Conservation (phyloP, 2,113 vertebrate species). For the Anhinga rufa region DNA sequence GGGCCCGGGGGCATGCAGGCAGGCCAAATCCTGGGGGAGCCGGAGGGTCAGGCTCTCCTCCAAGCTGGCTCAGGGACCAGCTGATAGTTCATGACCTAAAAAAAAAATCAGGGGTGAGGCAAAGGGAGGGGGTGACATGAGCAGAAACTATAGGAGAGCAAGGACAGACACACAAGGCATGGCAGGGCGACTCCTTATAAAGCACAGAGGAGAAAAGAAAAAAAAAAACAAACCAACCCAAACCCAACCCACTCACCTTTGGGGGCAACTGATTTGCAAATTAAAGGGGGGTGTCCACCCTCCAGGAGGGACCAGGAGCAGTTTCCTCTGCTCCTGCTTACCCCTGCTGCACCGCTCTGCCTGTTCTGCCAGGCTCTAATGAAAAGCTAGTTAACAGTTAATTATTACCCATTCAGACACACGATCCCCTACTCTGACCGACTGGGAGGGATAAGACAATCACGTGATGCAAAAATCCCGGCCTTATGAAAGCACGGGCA, state of each 20-base stretch:
- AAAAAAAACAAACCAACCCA: neutral
- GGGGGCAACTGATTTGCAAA: slow-evolving; percentile 7
- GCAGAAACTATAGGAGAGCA: neutral
- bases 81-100: neutral
- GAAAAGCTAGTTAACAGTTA: slow-evolving; percentile 70
- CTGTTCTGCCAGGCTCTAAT: slow-evolving; percentile 32
- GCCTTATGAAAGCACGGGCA: slow-evolving; percentile 50
- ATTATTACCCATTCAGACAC: slow-evolving; percentile 67
- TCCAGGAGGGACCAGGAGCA: neutral
- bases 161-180: neutral
- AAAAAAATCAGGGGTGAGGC: neutral
- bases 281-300: neutral
- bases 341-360: neutral
- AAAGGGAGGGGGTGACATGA: neutral
- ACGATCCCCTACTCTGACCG: neutral
- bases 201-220: neutral
- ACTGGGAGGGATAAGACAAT: slow-evolving; percentile 41
- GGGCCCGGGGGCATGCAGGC: neutral
- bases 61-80: neutral
- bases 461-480: slow-evolving; percentile 51
- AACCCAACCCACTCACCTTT: slow-evolving; percentile 13
- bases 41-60: neutral
- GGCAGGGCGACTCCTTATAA: neutral
- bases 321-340: neutral
- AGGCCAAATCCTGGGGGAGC: neutral